phyloP scores from a whole-genome alignment of 2,888 invertebrate species.

The Macropis europaea region DNA sequence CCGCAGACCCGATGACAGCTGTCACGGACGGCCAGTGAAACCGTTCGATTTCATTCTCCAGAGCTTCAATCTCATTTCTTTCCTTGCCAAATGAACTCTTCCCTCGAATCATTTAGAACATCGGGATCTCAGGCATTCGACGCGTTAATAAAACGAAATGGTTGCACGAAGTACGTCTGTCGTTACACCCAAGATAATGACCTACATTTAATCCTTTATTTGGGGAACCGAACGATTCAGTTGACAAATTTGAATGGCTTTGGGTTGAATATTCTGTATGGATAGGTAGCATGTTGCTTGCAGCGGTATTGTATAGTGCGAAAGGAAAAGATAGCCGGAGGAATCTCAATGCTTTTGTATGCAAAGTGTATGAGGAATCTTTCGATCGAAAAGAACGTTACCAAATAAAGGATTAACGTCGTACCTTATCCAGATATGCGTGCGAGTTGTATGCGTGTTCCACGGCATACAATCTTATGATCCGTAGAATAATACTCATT shows the following conservation, averaged over 20 bases:
- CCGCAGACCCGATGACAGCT: too few species aligned
- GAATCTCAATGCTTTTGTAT: constrained; percentile 2
- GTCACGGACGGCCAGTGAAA: too few species aligned
- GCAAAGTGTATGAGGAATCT: neutral
- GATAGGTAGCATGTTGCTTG: neutral
- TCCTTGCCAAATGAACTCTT: too few species aligned
- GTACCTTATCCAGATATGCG: constrained; percentile 27
- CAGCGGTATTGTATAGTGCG: neutral
- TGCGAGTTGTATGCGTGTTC: constrained; percentile 10
- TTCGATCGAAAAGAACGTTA: neutral
- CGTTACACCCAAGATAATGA: constrained; percentile 15
- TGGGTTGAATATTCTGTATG: neutral
- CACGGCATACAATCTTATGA: constrained; percentile 23
- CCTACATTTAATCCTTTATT: constrained; percentile 37
- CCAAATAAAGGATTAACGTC: constrained; percentile 38
- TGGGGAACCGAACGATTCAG: too few species aligned
- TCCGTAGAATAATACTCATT: constrained; percentile 57
- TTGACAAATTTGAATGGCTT: neutral
- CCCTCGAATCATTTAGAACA: too few species aligned
- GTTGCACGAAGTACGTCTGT: neutral
- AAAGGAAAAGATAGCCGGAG: neutral
- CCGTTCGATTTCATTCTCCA: too few species aligned
- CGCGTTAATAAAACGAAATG: neutral
- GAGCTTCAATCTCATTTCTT: too few species aligned
- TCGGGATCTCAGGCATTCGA: too few species aligned